Conservation (phyloP, 2,888 invertebrate genomes). For the Phortica magna region DNA sequence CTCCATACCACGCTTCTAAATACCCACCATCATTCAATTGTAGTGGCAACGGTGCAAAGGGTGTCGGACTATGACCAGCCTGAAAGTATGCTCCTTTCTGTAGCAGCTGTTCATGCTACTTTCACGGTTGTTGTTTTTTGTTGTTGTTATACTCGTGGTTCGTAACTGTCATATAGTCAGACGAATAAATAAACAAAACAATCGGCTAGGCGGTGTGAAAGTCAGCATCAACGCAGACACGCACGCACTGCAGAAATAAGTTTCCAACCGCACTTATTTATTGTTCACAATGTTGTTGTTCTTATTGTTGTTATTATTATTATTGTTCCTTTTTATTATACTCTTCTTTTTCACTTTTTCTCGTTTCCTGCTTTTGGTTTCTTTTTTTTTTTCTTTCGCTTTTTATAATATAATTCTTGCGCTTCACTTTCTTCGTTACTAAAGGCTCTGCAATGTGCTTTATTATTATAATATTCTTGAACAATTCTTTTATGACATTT, state of each 20-base stretch:
- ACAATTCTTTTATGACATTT: background rate
- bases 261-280: background rate
- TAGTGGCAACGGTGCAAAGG: too few species aligned
- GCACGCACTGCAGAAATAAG: background rate
- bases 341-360: background rate
- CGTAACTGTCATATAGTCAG: background rate
- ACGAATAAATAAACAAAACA: background rate
- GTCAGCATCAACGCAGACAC: background rate
- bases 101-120: background rate
- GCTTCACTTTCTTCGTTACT: constrained; percentile 6
- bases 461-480: constrained; percentile 23
- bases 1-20: background rate
- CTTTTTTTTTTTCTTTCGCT: background rate
- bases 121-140: background rate
- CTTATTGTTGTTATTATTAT: background rate
- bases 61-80: background rate
- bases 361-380: background rate
- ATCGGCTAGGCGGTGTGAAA: background rate
- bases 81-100: background rate
- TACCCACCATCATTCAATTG: background rate
- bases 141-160: background rate
- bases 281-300: background rate
- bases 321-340: background rate
- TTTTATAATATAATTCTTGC: constrained; percentile 15
- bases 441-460: constrained; percentile 8